phyloP scores from a whole-genome alignment of 2,113 vertebrate species.

The Damaliscus lunatus region DNA sequence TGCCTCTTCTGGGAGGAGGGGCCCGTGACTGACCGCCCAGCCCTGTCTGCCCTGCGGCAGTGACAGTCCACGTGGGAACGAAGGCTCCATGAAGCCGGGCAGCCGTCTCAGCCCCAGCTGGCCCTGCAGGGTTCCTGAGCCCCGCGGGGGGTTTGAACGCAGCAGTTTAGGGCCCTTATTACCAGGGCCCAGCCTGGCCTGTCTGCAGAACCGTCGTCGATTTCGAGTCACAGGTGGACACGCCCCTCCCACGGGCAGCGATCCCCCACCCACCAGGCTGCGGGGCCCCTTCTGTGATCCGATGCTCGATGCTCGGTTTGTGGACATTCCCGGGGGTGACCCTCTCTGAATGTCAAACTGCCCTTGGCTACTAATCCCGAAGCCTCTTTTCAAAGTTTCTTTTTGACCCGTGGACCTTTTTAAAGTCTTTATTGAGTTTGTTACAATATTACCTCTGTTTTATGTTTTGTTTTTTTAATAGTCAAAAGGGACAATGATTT shows the following conservation, averaged over 20 bases:
- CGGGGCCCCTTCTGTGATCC: background rate
- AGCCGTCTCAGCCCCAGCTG: background rate
- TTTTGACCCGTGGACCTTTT: background rate
- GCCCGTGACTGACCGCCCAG: background rate
- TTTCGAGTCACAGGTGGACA: background rate
- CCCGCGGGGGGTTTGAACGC: background rate
- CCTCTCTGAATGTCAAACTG: too few species aligned
- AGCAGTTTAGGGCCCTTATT: background rate
- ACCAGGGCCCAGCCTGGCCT: background rate
- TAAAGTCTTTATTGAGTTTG: background rate
- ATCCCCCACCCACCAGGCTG: rapidly evolving
- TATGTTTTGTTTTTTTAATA: background rate
- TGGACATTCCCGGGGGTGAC: rapidly evolving
- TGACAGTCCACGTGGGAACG: rapidly evolving
- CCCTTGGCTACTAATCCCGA: rapidly evolving
- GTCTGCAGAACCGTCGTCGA: rapidly evolving
- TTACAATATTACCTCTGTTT: background rate
- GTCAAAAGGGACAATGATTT: background rate
- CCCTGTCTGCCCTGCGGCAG: background rate
- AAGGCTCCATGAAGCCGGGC: rapidly evolving
- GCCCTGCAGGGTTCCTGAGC: background rate
- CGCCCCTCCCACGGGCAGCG: rapidly evolving
- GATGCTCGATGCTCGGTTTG: rapidly evolving
- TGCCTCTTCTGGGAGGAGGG: background rate
- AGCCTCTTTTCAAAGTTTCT: background rate